Base-by-base conservation (phyloP, 1,140 invertebrate species). In the Drosophila kohkoa region DNA sequence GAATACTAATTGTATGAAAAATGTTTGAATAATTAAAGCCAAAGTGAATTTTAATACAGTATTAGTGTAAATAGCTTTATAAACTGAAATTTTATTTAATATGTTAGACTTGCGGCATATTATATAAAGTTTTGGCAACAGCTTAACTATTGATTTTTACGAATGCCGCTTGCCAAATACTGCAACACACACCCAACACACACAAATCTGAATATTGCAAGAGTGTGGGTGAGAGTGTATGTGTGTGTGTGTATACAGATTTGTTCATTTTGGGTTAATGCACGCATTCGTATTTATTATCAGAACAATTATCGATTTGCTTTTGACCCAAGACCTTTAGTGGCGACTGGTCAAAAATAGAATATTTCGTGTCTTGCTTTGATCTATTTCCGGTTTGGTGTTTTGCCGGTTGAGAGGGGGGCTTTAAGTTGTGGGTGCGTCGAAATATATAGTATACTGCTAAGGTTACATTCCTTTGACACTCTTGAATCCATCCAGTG, bases 261-360 rank as follows among this genome's bases (percentile, higher is more conserved):
- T 57, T 43, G 41, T 48, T 79, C 52, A 77, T 87, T 88, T 89
- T 87, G 77, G 83, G 80, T 83, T 89, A 80, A 83, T 77, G 83
- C 58, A 77, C 83, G 73, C 85, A 83, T 79, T 74, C 35, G 13
- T 38, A 35, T 55, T 75, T 82, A 82, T 70, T 69, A 77, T 55
- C 68, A 70, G 8, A n/a, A 30, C 8, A 76, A 43, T 86, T 86
- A 87, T 83, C 75, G 82, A 87, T 88, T 69, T 67, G 43, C 60
- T 67, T 66, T 51, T 70, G 67, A 75, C 58, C 58, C 25, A 32
- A 63, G 38, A 0, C 28, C 35, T 57, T 13, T n/a, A 6, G 30
- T 25, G 35, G 6, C 35, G 48, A 52, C 49, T 54, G 67, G 20
- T 68, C 63, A 83, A 51, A 83, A 83, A 89, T 88, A 88, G 67